Conservation (phyloP, 2,888 invertebrate genomes). For the Dolichopus griseipennis region DNA sequence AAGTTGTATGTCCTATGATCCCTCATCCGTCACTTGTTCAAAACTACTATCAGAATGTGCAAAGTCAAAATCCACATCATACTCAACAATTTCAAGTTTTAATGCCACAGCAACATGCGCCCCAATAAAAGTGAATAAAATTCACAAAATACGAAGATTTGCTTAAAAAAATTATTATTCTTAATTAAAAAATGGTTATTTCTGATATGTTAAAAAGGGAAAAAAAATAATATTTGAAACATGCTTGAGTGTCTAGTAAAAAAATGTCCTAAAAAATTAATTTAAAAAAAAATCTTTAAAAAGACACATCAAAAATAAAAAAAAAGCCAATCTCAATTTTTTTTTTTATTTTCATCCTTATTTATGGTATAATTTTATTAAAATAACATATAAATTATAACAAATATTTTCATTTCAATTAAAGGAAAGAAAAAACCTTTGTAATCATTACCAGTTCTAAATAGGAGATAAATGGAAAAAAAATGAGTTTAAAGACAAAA, state of each 20-base stretch:
- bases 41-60: slow-evolving; percentile 37
- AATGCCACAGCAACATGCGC: slow-evolving; percentile 41
- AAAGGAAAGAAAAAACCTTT: too few species aligned
- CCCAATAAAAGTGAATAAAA: slow-evolving; percentile 17
- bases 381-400: too few species aligned
- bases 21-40: slow-evolving; percentile 35
- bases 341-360: too few species aligned
- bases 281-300: neutral
- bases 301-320: slow-evolving; percentile 6
- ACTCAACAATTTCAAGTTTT: slow-evolving; percentile 40
- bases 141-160: neutral
- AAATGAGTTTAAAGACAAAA: too few species aligned
- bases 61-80: slow-evolving; percentile 39
- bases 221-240: slow-evolving; percentile 3
- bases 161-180: slow-evolving; percentile 6
- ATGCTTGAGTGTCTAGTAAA: slow-evolving; percentile 6
- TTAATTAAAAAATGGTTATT: slow-evolving; percentile 4
- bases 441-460: too few species aligned
- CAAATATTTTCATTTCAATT: too few species aligned
- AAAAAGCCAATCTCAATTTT: neutral
- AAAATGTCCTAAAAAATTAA: slow-evolving; percentile 1
- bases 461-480: too few species aligned
- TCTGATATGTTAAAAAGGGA: slow-evolving; percentile 1
- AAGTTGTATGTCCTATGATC: slow-evolving; percentile 52
- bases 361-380: too few species aligned